A percentile compares a stretch with the other conserved stretches of the same genome.
Evolutionary conservation across 2,113 vertebrate genomes (phyloP).

Genomic region (Xenus cinereus): DNA sequence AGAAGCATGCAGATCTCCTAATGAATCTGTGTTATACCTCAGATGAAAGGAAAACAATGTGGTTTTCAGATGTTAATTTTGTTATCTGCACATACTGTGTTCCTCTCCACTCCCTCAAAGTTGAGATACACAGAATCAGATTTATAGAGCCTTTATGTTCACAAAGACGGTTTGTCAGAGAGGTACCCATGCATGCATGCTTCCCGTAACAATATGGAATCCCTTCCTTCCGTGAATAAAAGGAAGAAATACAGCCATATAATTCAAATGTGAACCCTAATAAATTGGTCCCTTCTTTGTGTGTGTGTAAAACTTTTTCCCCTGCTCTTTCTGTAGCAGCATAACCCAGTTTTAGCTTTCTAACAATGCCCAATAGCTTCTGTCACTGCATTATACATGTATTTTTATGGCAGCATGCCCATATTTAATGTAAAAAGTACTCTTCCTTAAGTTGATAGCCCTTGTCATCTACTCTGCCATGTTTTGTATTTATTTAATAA

Average conservation of each 20-base stretch:
- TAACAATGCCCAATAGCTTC: not conserved
- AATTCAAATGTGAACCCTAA: constrained; percentile 23
- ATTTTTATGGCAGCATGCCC: not conserved
- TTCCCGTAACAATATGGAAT: not conserved
- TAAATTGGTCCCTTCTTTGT: constrained; percentile 18
- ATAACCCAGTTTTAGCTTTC: not conserved
- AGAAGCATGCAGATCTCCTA: constrained; percentile 59
- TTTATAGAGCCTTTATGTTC: constrained; percentile 48
- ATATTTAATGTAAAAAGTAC: not conserved
- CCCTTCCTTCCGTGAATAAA: constrained; percentile 9
- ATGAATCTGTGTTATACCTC: constrained; percentile 56
- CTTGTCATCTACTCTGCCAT: not conserved
- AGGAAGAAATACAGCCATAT: constrained; percentile 48
- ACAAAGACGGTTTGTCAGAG: constrained; percentile 25
- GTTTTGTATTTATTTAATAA: not conserved
- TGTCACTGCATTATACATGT: not conserved
- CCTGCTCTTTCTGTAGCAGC: not conserved
- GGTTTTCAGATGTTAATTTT: constrained; percentile 57
- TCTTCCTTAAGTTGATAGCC: not conserved
- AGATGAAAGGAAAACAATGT: constrained; percentile 60
- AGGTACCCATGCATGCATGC: constrained; percentile 21
- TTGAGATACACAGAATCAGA: constrained; percentile 22
- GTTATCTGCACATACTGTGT: constrained; percentile 1
- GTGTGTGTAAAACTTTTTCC: not conserved
- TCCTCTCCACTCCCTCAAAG: constrained; percentile 8